Evolutionary conservation across 2,888 invertebrate genomes (phyloP).

Genomic region (Caenorhabditis doughertyi): DNA sequence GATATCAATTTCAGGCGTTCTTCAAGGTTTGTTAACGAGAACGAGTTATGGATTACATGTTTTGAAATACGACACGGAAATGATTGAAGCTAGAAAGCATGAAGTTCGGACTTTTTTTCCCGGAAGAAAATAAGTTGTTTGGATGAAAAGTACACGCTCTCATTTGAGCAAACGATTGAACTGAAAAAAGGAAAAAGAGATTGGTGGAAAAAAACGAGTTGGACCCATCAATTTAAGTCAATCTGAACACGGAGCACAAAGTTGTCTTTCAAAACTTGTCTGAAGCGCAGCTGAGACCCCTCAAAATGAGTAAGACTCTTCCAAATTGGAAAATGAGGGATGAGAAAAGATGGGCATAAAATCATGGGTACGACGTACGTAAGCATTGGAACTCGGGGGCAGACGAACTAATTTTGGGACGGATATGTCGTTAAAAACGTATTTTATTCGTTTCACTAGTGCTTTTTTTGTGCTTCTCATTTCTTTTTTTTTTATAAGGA

Average conservation of each 20-base stretch:
- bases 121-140: neutral
- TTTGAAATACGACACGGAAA: neutral
- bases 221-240: conserved; percentile 44
- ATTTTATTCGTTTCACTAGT: conserved; percentile 18
- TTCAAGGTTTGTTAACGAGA: neutral
- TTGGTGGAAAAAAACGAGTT: conserved; percentile 19
- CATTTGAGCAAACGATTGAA: conserved; percentile 6
- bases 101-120: neutral
- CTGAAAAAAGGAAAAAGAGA: conserved; percentile 2
- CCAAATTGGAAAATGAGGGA: conserved; percentile 31
- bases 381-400: conserved; percentile 4
- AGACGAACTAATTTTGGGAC: conserved; percentile 35
- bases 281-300: conserved; percentile 25
- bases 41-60: neutral
- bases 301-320: neutral
- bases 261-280: conserved; percentile 36
- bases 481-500: conserved; percentile 7
- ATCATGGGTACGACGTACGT: conserved; percentile 26
- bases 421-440: conserved; percentile 39
- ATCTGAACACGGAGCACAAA: conserved; percentile 53
- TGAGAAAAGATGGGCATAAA: conserved; percentile 23
- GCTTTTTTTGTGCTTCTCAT: conserved; percentile 17
- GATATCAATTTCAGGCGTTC: conserved; percentile 17
- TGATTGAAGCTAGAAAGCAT: neutral
- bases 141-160: conserved; percentile 2